Evolutionary conservation across 2,113 vertebrate genomes (phyloP), one percentile per base, ranked within the genome.

Genomic region (Epinephelus lanceolatus): DNA sequence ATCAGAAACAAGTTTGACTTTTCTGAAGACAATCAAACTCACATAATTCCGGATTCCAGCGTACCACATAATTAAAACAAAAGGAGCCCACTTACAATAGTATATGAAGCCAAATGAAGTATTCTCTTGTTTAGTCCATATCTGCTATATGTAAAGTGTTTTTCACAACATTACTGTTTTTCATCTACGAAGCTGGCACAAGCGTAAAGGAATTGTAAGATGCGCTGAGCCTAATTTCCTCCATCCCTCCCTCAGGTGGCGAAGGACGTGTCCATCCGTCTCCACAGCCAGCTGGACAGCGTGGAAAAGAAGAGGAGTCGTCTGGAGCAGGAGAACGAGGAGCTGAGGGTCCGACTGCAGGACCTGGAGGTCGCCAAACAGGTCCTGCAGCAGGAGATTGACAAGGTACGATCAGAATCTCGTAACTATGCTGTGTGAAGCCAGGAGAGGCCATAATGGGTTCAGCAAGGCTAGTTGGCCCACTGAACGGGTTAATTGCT

Each of bases 341-440:
- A 97, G 45, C 95, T 99, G 76, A 96, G 97, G 61, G 97, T 97
- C 88, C 93, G 95, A 21, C 95, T 99, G 33, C 97, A 99, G 0
- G 98, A 99, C 91, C 96, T 97, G 0, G 98, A 99, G 91, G 95
- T 99, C 67, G 96, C 98, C 89, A 99, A 98, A 88, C 98, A 99
- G 94, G 98, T 99, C 89, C 95, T 99, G 52, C 98, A 99, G 93
- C 96, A 96, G 0, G 98, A 99, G 95, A 95, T 99, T 87, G 98
- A 99, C 86, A 98, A 98, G 91, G 98, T 99, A 95, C 55, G 91
- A 83, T 21, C 6, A 13, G 12, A 53, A 33, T 49, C 42, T 30
- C 23, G 23, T 3, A 18, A 21, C 25, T 19, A 5, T 68, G 61
- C 25, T 15, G 23, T 9, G 6, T 23, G 33, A 14, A 55, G 18